A percentile compares a stretch with the other conserved stretches of the same genome.
These are phyloP conservation scores for Aleadryas rufinucha DNA, from an alignment of 2,113 vertebrate species.

Conservation along the genomic window DNA sequence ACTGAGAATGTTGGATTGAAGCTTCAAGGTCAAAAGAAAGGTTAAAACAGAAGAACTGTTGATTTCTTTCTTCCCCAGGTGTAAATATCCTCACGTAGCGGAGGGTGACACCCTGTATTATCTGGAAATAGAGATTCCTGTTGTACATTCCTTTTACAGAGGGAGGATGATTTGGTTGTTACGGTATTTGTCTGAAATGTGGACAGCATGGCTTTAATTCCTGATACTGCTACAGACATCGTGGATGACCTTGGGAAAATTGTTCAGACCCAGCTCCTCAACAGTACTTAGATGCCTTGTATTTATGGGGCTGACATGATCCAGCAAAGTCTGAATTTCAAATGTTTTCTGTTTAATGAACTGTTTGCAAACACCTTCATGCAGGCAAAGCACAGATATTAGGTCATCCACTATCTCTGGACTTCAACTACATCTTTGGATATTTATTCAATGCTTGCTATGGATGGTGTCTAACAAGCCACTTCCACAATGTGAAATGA, in stretches of 20 bases:
- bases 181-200: not conserved
- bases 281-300: not conserved
- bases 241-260: not conserved
- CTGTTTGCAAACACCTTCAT: not conserved
- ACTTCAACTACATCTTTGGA: not conserved
- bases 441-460: not conserved
- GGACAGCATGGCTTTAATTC: not conserved
- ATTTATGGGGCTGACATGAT: not conserved
- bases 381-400: not conserved
- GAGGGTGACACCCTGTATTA: not conserved
- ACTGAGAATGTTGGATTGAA: constrained; percentile 44
- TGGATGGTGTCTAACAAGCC: not conserved
- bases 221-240: not conserved
- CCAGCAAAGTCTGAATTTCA: not conserved
- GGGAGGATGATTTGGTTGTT: not conserved
- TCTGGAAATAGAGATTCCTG: not conserved
- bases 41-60: constrained; percentile 47
- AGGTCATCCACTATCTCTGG: not conserved
- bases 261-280: not conserved
- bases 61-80: not conserved
- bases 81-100: not conserved
- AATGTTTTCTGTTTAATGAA: not conserved
- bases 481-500: not conserved
- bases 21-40: constrained; percentile 66
- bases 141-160: not conserved